phyloP scores from a whole-genome alignment of 2,888 invertebrate genomes.

The Pachycephus smyrnensis region DNA sequence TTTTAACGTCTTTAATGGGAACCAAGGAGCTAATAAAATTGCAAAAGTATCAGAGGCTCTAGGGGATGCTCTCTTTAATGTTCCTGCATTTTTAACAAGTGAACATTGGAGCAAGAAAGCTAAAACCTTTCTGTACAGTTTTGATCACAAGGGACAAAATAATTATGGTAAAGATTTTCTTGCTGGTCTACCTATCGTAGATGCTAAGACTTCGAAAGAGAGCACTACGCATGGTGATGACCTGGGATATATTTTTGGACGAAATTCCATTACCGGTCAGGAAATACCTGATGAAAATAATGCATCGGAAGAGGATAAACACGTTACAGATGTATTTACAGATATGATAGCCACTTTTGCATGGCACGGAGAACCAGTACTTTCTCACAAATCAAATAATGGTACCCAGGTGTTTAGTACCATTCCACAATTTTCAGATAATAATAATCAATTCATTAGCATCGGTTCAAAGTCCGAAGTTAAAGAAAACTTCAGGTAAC shows the following conservation, averaged over 20 bases:
- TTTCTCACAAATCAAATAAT: conserved; percentile 52
- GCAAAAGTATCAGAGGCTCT: conserved; percentile 73
- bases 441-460: conserved; percentile 70
- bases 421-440: conserved; percentile 41
- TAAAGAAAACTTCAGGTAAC: conserved; percentile 59
- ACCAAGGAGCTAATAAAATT: conserved; percentile 64
- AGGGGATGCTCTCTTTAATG: conserved; percentile 80
- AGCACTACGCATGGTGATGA: conserved; percentile 49
- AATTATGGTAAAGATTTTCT: conserved; percentile 75
- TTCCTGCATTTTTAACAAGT: conserved; percentile 80
- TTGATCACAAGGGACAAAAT: conserved; percentile 77
- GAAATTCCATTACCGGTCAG: conserved; percentile 45
- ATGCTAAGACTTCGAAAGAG: conserved; percentile 54
- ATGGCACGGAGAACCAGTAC: conserved; percentile 66
- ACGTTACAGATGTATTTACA: conserved; percentile 76
- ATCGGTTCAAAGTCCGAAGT: conserved; percentile 68
- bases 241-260: conserved; percentile 48
- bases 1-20: conserved; percentile 28
- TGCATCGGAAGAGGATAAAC: conserved; percentile 70
- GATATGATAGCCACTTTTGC: conserved; percentile 78
- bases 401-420: conserved; percentile 31
- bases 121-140: conserved; percentile 79
- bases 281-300: conserved; percentile 43
- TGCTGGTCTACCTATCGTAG: conserved; percentile 75
- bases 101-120: conserved; percentile 76